Evolutionary conservation across 1,140 invertebrate genomes (phyloP), one percentile per base, ranked within the genome.

Genomic region (Branchinecta lynchi): DNA sequence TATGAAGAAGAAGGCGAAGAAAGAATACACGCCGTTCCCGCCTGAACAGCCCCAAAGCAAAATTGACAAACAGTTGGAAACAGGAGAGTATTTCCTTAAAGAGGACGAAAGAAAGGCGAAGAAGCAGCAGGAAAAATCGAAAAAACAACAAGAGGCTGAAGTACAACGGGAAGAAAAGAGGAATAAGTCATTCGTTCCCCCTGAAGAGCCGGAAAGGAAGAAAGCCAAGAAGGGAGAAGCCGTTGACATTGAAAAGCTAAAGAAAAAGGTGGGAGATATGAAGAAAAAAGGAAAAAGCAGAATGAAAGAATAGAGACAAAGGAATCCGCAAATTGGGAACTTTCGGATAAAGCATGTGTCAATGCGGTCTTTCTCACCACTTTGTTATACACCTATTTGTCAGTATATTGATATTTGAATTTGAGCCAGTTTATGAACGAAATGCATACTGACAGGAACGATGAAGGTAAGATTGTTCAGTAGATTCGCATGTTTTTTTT

Each of bases 21-120:
- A 92, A 78, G 85, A 86, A 15, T 99, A 99, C 76, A 98, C 94
- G 71, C 96, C 96, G 44, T 99, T 99, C 84, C 97, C 97, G 71
- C 96, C 96, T 10, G 82, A 89, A 7, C 93, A 92, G 77, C 82
- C 85, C 60, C 90, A 97, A 76, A 93, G 91, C 76, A 97, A 97
- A 78, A 81, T 98, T 75, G 97, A 99, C 78, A 89, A 92, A 77
- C 82, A 95, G 79, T 79, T 99, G 74, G 92, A 89, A n/a, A 85
- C 87, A 70, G 96, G 96, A 69, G 95, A 99, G 82, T 99, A 93
- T 79, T 98, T 98, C 84, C 82, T 97, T 20, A 92, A 89, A 76
- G 86, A 90, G 75, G 84, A 88, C 67, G 87, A 96, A 72, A 89
- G 86, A 76, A 85, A 83, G 72, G 84, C 83, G 5, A 87, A 86